Conservation (phyloP, 2,113 vertebrate species). For the Brienomyrus brachyistius region DNA sequence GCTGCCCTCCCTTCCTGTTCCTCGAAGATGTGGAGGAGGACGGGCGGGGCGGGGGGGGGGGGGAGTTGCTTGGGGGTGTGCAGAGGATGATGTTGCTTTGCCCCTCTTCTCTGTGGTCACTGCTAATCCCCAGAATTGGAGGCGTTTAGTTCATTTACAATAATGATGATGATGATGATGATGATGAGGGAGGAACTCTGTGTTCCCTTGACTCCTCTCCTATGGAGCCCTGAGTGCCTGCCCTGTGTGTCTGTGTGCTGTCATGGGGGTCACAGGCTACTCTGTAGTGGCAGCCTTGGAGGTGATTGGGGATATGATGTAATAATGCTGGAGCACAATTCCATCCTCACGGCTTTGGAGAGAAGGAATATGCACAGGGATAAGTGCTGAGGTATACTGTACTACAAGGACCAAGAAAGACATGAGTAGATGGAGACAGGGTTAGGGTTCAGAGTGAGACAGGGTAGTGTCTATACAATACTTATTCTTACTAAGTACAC, state of each 20-base stretch:
- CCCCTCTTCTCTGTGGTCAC: conserved; percentile 80
- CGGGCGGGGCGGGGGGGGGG: conserved; percentile 48
- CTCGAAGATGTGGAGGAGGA: conserved; percentile 66
- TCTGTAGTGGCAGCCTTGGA: neutral
- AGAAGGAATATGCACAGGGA: neutral
- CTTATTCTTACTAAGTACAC: neutral
- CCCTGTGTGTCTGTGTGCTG: neutral
- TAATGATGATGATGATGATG: conserved; percentile 20
- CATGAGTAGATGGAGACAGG: neutral
- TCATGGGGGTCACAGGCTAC: neutral
- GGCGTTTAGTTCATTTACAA: conserved; percentile 91
- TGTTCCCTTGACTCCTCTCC: neutral
- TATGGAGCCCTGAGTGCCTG: neutral
- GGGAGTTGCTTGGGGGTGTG: conserved; percentile 67
- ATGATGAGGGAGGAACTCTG: conserved; percentile 33
- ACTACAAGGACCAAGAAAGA: neutral
- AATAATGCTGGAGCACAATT: neutral
- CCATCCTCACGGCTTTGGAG: neutral
- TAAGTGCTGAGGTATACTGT: neutral
- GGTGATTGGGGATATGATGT: neutral
- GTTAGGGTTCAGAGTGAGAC: neutral
- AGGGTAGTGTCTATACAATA: neutral
- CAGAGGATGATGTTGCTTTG: conserved; percentile 68
- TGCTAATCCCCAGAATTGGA: conserved; percentile 77
- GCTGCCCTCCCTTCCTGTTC: conserved; percentile 50